Evolutionary conservation across 2,113 vertebrate genomes (phyloP), one percentile per base, ranked within the genome.

Genomic region (Xerus inauris): DNA sequence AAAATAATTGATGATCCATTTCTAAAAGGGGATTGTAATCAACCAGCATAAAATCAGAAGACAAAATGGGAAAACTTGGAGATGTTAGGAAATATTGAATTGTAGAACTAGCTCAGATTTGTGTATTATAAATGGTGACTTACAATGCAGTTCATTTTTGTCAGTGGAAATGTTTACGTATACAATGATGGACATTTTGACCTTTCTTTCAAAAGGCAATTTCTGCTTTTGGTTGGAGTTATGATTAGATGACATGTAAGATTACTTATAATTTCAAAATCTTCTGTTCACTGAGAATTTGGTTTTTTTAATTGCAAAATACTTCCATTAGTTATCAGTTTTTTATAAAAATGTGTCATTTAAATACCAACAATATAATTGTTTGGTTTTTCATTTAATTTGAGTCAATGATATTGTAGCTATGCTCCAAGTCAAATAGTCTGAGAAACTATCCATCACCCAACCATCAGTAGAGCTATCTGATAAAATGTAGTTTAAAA

Each of bases 171-270:
- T 79, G 6, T 62, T 77, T 45, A 77, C 26, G 83, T 7, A 28
- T 45, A 93, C 42, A 82, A 69, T 17, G 10, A 42, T 11, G 82
- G 49, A 76, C 24, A 35, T 84, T 59, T 79, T 30, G 26, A 76
- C 0, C 3, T 62, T 76, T 81, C 9, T 77, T 94, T 59, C 12
- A 47, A 81, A 83, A 87, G 45, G 8, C 19, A 85, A 64, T 82
- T 93, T 95, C 14, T 67, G 26, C 42, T 82, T 86, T 69, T n/a
- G 24, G 8, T 83, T 95, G 8, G 6, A 79, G 45, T 95, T 96
- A 94, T 87, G 45, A 79, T 7, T 73, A 77, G 42, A 67, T 88
- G 13, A 65, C 12, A 19, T 20, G 26, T 28, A n/a, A 59, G 20
- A 76, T 64, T 54, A 86, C 4, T 90, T 79, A 17, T 72, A 89